These are phyloP conservation scores for Tricholaema leucomelas DNA, from an alignment of 2,113 vertebrate species.

Conservation along the genomic window DNA sequence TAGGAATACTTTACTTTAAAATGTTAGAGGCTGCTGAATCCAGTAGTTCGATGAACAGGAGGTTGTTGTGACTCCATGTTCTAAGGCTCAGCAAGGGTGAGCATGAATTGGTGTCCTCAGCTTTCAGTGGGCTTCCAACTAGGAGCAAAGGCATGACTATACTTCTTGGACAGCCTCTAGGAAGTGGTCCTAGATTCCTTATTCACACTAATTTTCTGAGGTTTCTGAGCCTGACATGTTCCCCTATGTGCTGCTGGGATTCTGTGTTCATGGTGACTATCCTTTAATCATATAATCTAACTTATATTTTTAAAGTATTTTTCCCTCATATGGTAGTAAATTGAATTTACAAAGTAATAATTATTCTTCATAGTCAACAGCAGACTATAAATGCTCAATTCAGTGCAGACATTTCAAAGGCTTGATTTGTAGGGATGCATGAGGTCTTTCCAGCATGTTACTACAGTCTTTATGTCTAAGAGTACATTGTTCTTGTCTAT, in stretches of 20 bases:
- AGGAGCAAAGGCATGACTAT: not conserved
- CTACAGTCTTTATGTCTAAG: not conserved
- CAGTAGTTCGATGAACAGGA: not conserved
- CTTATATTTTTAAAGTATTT: not conserved
- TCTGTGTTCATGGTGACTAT: not conserved
- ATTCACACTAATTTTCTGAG: not conserved
- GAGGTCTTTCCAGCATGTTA: not conserved
- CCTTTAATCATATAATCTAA: not conserved
- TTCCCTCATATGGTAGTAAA: not conserved
- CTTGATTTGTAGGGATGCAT: not conserved
- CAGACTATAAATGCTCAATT: not conserved
- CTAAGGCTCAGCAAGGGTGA: not conserved
- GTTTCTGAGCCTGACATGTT: not conserved
- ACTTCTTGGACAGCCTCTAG: not conserved
- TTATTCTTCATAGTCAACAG: not conserved
- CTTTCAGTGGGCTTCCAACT: not conserved
- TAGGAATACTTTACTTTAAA: not conserved
- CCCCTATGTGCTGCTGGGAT: too few species aligned
- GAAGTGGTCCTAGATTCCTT: rapidly evolving
- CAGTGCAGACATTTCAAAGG: not conserved
- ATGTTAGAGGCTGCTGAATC: not conserved
- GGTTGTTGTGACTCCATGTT: not conserved
- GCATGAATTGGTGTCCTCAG: rapidly evolving
- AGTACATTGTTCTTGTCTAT: not conserved
- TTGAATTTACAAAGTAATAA: not conserved